phyloP scores from a whole-genome alignment of 2,888 invertebrate genomes.

The Ryuthela nishihirai region DNA sequence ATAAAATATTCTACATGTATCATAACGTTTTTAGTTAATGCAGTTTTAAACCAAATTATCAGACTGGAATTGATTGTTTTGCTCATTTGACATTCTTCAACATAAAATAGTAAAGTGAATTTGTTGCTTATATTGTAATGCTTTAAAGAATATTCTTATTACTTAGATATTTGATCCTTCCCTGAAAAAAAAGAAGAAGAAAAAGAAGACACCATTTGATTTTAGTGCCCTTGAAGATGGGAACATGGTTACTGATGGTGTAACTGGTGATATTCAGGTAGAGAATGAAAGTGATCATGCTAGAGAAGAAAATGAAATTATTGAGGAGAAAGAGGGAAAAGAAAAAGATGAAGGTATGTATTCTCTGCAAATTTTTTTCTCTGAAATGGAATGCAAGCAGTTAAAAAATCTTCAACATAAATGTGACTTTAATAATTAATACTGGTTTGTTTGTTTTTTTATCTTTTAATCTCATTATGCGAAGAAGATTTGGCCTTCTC shows the following conservation, averaged over 20 bases:
- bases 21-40: too few relatives aligned
- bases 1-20: too few relatives aligned
- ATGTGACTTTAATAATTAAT: background rate
- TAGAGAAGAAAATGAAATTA: slow-evolving; percentile 47
- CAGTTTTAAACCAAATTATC: too few relatives aligned
- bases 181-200: slow-evolving; percentile 70
- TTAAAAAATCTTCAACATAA: background rate
- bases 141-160: too few relatives aligned
- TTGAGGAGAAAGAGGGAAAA: slow-evolving; percentile 47
- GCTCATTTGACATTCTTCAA: too few relatives aligned
- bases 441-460: background rate
- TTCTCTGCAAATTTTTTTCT: background rate
- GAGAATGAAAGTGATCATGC: slow-evolving; percentile 42
- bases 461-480: background rate
- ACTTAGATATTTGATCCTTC: slow-evolving; percentile 41
- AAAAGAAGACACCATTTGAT: slow-evolving; percentile 75
- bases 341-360: slow-evolving; percentile 51
- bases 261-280: slow-evolving; percentile 46
- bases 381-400: too few relatives aligned
- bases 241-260: slow-evolving; percentile 56
- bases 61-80: too few relatives aligned
- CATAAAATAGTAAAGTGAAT: too few relatives aligned
- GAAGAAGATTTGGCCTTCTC: background rate
- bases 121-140: too few relatives aligned
- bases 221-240: slow-evolving; percentile 65